Conservation (phyloP, 2,888 invertebrate genomes). For the Acleris cristana region DNA sequence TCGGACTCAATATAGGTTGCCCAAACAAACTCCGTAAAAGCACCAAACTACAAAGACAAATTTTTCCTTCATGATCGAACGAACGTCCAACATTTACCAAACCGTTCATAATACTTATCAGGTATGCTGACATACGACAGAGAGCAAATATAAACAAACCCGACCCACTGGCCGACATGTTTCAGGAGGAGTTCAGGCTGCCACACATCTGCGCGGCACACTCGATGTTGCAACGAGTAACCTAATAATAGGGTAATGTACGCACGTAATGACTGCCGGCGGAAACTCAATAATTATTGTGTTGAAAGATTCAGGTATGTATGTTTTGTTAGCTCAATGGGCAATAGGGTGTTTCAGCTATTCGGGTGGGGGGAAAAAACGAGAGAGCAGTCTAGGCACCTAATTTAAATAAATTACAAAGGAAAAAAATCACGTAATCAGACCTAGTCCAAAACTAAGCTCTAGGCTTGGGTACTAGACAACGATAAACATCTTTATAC, state of each 20-base stretch:
- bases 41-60: too few relatives aligned
- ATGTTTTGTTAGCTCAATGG: neutral
- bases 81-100: neutral
- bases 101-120: neutral
- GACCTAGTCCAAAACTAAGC: too few relatives aligned
- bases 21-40: too few relatives aligned
- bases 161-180: constrained; percentile 28
- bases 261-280: constrained; percentile 23
- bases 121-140: constrained; percentile 16
- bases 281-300: constrained; percentile 27
- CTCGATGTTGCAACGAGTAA: constrained; percentile 31
- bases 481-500: too few relatives aligned
- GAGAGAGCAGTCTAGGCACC: too few relatives aligned
- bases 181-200: constrained; percentile 30
- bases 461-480: too few relatives aligned
- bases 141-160: constrained; percentile 26
- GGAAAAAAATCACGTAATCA: too few relatives aligned
- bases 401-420: too few relatives aligned
- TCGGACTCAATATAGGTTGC: too few relatives aligned
- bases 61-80: neutral
- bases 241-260: constrained; percentile 26
- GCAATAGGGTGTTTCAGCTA: neutral
- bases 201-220: constrained; percentile 16
- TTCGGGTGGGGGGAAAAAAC: too few relatives aligned
- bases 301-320: constrained; percentile 22